Conservation (phyloP, 2,113 vertebrate genomes). For the Brachirus orientalis region DNA sequence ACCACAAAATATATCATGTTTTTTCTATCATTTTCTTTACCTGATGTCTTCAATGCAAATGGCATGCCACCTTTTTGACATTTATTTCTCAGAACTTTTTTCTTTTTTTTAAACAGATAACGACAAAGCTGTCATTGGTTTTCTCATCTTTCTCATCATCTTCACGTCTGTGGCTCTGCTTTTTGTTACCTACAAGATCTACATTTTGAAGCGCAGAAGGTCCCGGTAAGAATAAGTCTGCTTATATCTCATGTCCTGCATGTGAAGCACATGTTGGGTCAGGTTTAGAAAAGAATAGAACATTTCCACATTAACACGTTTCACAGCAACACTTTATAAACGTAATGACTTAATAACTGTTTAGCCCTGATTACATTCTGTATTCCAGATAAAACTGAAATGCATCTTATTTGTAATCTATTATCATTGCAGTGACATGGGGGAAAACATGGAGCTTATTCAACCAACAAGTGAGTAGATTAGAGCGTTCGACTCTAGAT, state of each 20-base stretch:
- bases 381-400: not conserved
- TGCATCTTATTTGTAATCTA: not conserved
- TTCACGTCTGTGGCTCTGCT: conserved; percentile 87
- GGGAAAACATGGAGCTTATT: conserved; percentile 83
- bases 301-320: no score
- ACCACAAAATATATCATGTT: not conserved
- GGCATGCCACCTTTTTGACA: not conserved
- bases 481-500: not conserved
- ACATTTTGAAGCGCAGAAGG: conserved; percentile 80
- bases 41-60: not conserved
- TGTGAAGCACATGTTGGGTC: no score
- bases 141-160: conserved; percentile 89
- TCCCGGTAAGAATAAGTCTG: conserved; percentile 77
- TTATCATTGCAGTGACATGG: conserved; percentile 48
- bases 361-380: no score
- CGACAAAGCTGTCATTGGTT: conserved; percentile 86
- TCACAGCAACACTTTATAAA: no score
- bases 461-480: conserved; percentile 78
- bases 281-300: no score
- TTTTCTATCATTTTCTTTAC: fast-evolving
- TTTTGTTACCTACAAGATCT: conserved; percentile 92
- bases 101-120: conserved; percentile 81
- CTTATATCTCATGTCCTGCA: no score
- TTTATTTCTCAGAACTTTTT: not conserved
- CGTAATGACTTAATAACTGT: no score